These are phyloP conservation scores for Apostichopus parvimensis DNA, from an alignment of 35 echinoderm and acorn worm species.

Conservation along the genomic window DNA sequence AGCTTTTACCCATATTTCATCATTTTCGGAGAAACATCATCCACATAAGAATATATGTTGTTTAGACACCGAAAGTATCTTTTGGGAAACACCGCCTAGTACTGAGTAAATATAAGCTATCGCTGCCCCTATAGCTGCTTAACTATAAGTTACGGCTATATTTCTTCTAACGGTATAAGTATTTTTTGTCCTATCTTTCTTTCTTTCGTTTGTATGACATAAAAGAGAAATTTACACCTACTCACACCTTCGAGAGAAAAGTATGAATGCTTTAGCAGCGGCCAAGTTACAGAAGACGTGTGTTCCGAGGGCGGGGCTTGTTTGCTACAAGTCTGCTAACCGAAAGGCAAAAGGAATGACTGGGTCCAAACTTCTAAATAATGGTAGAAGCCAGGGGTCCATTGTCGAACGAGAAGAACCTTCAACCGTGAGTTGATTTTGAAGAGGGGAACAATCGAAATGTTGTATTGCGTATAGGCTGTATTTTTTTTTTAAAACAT, in stretches of 20 bases:
- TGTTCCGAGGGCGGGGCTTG: constrained; percentile 17
- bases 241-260: constrained; percentile 52
- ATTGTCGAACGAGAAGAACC: background rate
- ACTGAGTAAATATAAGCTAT: too few species aligned
- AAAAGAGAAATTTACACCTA: constrained; percentile 64
- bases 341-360: background rate
- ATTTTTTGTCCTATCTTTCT: too few species aligned
- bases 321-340: constrained; percentile 37
- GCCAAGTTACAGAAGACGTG: constrained; percentile 31
- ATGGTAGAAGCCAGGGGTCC: constrained; percentile 3
- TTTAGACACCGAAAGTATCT: background rate
- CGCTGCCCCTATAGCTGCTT: too few species aligned
- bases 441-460: too few species aligned
- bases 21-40: too few species aligned
- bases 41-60: too few species aligned
- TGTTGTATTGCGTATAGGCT: too few species aligned
- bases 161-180: too few species aligned
- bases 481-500: too few species aligned
- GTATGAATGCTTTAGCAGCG: background rate
- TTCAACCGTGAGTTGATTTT: constrained; percentile 4
- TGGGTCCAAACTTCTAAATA: constrained; percentile 12
- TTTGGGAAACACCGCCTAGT: too few species aligned
- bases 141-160: too few species aligned
- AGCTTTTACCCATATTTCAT: too few species aligned
- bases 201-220: background rate